Base-by-base conservation (phyloP, 2,113 vertebrate species). In the Crotalus viridis region DNA sequence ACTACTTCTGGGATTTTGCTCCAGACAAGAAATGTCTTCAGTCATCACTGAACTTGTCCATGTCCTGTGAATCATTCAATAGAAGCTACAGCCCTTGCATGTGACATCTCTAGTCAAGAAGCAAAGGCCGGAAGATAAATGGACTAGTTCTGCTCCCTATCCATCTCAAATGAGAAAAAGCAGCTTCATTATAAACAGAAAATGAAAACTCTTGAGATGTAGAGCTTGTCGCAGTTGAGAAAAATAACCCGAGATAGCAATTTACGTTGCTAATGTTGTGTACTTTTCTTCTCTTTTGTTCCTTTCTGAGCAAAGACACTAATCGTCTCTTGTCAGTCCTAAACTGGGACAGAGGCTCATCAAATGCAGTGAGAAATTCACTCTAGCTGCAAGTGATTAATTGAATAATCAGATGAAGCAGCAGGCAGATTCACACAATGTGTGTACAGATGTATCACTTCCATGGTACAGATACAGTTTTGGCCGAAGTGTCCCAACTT, bases 341-440 rank as follows among this genome's bases (percentile, higher is more conserved):
- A 94, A 94, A 92, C 87, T 59, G 61, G 93, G 94, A 93, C 92
- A 39, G 26, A 51, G 13, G 48, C 59, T 61, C 85, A 97, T 97
- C 97, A 98, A 97, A 98, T 97, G 97, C 57, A 92, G 39, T 3
- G 26, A 52, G 39, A 39, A 51, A 97, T 55, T 91, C 55, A 92
- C 86, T 94, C 87, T 94, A 93, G 96, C 89, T 69, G 92, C 85
- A 94, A 46, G 24, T 26, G 54, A 91, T 93, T 93, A 43, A 91
- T 39, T 91, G 56, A 95, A 52, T 59, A 81, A 59, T 8, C n/a
- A 17, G 0, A 95, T 51, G 91, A 90, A 86, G 81, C 55, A 94
- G 93, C 91, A 94, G 94, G 93, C 46, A 1, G 91, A 33, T 81
- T 2, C 91, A 96, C 92, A 91, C 1, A 0, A 64, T 28, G 5